Evolutionary conservation across 2,888 invertebrate genomes (phyloP).

Genomic region (Suillia variegata): DNA sequence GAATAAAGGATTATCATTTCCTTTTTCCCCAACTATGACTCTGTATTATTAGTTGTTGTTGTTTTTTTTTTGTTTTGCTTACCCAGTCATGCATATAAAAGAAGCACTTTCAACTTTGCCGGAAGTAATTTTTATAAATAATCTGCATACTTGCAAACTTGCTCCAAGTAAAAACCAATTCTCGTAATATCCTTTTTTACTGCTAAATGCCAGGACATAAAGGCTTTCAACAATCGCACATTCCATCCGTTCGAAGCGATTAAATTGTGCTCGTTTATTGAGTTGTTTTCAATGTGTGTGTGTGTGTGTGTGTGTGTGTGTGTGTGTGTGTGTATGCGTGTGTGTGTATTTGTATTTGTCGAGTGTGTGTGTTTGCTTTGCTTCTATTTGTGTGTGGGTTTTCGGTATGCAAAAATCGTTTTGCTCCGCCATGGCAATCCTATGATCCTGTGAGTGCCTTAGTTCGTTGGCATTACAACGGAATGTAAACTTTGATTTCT

Average conservation of each 20-base stretch:
- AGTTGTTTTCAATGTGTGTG: slow-evolving; percentile 39
- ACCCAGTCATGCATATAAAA: background rate
- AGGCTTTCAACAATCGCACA: slow-evolving; percentile 4
- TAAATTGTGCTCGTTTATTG: slow-evolving; percentile 53
- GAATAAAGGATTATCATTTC: too few species aligned
- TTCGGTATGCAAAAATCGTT: too few species aligned
- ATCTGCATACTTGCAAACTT: slow-evolving; percentile 15
- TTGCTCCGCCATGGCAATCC: background rate
- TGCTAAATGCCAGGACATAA: slow-evolving; percentile 1
- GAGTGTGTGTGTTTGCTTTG: too few species aligned
- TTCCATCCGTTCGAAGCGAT: slow-evolving; percentile 44
- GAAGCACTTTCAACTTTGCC: background rate
- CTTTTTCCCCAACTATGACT: too few species aligned
- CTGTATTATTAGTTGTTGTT: too few species aligned
- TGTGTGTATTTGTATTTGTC: too few species aligned
- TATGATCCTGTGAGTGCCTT: background rate
- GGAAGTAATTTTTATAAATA: slow-evolving; percentile 20
- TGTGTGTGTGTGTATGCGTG: too few species aligned
- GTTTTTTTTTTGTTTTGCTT: too few species aligned
- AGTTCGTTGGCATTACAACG: slow-evolving; percentile 12
- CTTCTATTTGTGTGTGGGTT: too few species aligned
- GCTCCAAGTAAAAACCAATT: slow-evolving; percentile 14
- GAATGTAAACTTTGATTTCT: slow-evolving; percentile 30
- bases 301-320: too few species aligned
- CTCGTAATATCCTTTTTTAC: slow-evolving; percentile 16